Base-by-base conservation (phyloP, 2,888 invertebrate genomes). In the Morpho achilles region DNA sequence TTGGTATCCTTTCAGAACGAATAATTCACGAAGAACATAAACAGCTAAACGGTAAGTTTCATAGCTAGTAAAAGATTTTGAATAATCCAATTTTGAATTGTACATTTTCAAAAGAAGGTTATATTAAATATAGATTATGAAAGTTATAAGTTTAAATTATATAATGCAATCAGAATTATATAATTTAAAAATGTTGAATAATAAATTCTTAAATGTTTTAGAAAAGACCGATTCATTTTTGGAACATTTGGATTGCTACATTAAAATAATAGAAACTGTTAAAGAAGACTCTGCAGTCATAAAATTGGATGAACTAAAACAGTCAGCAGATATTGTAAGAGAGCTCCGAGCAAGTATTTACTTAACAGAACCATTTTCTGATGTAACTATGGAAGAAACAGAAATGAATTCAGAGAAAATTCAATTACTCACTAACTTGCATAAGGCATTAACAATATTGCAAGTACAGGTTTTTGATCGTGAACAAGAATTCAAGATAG, bases 261-360 rank as follows among this genome's bases (percentile, higher is more conserved):
- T 86, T 59, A 80, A 86, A 65, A 64, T 83, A 7, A 75, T 82
- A 55, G 81, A 85, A 74, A 77, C 77, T 43, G 73, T 84, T n/a
- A 80, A 83, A 72, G 83, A 84, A 75, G 73, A 80, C 59, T 77
- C 79, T 8, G 76, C 79, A 44, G 60, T 79, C 7, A 72, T 83
- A 46, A 76, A 77, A 56, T 65, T 80, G 43, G 77, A 83, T 47
- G 70, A 82, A 46, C 66, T 82, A 1, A 73, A 78, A 62, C 75
- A 84, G 61, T 72, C 81, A 0, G 71, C 77, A 41, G 67, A 75
- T 42, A 74, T 81, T 54, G 85, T 82, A 1, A 75, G 72, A 63
- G 77, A 85, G 59, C 66, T 87, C 50, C 75, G 74, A 40, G 75
- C 81, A 60, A 78, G 67, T 59, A 67, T 84, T 22, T 54, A 65